These are phyloP conservation scores for Syngnathus typhle DNA, from an alignment of 2,113 vertebrate genomes.

Conservation along the genomic window DNA sequence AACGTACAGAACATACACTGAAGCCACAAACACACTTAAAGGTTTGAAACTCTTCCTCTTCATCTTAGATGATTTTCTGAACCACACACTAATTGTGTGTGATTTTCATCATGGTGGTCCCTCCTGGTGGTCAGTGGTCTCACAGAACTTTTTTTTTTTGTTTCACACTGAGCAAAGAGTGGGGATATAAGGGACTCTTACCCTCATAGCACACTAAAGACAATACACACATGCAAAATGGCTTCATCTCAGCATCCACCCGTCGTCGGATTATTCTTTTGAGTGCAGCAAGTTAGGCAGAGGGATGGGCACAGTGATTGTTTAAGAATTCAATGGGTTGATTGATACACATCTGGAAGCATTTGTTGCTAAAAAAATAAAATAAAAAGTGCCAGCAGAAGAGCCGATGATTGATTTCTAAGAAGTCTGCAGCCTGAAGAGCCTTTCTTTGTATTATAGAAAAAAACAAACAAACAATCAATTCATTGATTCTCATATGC, in stretches of 20 bases:
- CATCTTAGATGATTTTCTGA: neutral
- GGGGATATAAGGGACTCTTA: conserved; percentile 34
- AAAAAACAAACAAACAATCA: neutral
- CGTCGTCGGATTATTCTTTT: conserved; percentile 50
- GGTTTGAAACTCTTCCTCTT: conserved; percentile 28
- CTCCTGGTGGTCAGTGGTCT: conserved; percentile 60
- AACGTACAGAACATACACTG: conserved; percentile 17
- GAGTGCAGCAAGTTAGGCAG: conserved; percentile 59
- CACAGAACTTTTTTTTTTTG: conserved; percentile 27
- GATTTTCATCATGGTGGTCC: conserved; percentile 23
- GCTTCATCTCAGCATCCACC: conserved; percentile 56
- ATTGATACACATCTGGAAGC: too few species aligned
- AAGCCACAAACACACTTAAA: conserved; percentile 25
- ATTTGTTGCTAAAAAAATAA: too few species aligned
- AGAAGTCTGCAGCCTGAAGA: neutral
- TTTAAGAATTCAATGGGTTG: neutral
- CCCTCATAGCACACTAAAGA: conserved; percentile 54
- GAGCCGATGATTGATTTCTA: neutral
- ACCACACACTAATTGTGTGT: neutral
- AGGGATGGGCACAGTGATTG: conserved; percentile 45
- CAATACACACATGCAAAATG: conserved; percentile 66
- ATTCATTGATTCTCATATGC: conserved; percentile 11
- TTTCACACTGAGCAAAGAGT: conserved; percentile 37
- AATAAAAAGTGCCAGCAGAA: neutral
- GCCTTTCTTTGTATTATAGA: neutral